Percentiles rank a stretch among this genome's conserved stretches.
These are phyloP conservation scores for Crocuta crocuta DNA, from an alignment of 2,113 vertebrate species.

Conservation along the genomic window DNA sequence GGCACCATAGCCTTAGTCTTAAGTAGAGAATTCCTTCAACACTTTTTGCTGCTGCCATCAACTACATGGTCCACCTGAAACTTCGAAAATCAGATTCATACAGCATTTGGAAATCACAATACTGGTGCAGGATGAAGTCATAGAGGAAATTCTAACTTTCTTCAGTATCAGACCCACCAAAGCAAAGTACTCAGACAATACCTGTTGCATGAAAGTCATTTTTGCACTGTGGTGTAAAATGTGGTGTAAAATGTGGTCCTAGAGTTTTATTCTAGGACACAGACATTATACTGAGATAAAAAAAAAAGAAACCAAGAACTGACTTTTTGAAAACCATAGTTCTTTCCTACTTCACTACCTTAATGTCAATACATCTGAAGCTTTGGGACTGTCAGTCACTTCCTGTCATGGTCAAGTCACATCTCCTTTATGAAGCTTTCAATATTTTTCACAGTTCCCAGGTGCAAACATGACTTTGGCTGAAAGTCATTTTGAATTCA, in stretches of 20 bases:
- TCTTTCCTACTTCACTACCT: conserved; percentile 77
- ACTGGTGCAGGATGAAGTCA: conserved; percentile 40
- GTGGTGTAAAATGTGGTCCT: background rate
- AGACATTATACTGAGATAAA: conserved; percentile 72
- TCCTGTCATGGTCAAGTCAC: conserved; percentile 80
- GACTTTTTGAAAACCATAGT: conserved; percentile 76
- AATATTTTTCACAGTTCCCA: conserved; percentile 65
- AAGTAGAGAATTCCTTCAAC: conserved; percentile 28
- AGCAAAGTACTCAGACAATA: conserved; percentile 63
- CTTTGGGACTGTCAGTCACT: conserved; percentile 73
- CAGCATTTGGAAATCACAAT: conserved; percentile 68
- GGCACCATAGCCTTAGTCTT: background rate
- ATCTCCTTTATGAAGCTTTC: conserved; percentile 75
- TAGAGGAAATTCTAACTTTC: conserved; percentile 73
- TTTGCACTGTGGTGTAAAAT: conserved; percentile 58
- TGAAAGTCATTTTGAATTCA: conserved; percentile 77
- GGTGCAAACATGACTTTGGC: conserved; percentile 78
- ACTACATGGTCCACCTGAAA: conserved; percentile 49
- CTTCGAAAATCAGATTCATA: conserved; percentile 41
- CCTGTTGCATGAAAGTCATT: conserved; percentile 48
- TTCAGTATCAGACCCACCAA: conserved; percentile 60
- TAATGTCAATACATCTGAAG: conserved; percentile 71
- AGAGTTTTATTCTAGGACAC: conserved; percentile 73
- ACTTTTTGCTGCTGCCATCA: background rate
- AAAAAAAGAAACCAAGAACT: conserved; percentile 71